Evolutionary conservation across 2,113 vertebrate genomes (phyloP).

Genomic region (Neoarius graeffei): DNA sequence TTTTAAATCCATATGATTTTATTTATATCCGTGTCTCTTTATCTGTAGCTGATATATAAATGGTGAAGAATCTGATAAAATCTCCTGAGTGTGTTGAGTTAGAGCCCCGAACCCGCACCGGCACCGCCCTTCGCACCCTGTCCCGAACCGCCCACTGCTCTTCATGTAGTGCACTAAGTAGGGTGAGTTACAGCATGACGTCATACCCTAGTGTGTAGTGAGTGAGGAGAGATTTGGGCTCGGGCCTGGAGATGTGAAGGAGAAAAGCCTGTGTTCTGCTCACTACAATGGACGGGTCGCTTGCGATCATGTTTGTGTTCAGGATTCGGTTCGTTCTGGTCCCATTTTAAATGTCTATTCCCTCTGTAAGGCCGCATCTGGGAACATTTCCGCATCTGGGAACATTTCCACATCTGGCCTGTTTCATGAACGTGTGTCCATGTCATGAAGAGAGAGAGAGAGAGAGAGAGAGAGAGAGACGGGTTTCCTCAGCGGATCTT

Average conservation of each 20-base stretch:
- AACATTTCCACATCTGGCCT: no score
- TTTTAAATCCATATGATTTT: no score
- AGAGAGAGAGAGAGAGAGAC: neutral
- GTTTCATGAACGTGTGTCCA: no score
- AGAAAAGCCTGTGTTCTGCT: neutral
- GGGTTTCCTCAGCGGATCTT: no score
- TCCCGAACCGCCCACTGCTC: neutral
- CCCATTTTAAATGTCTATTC: neutral
- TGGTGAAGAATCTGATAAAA: neutral
- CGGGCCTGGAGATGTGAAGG: neutral
- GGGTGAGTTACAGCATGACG: neutral
- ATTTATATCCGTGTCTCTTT: no score
- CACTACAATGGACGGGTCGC: neutral
- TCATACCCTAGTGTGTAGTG: neutral
- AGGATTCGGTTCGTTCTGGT: neutral
- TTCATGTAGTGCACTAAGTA: neutral
- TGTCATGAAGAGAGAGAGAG: no score
- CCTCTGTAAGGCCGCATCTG: neutral
- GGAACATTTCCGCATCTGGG: no score
- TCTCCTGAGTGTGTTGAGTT: neutral
- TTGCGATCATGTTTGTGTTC: neutral
- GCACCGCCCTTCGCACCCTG: conserved; percentile 7
- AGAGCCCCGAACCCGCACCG: neutral
- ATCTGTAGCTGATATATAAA: no score
- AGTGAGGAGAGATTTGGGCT: neutral